Conservation (phyloP, 2,797 vertebrate species). For the Mormyrops boulengeri region DNA sequence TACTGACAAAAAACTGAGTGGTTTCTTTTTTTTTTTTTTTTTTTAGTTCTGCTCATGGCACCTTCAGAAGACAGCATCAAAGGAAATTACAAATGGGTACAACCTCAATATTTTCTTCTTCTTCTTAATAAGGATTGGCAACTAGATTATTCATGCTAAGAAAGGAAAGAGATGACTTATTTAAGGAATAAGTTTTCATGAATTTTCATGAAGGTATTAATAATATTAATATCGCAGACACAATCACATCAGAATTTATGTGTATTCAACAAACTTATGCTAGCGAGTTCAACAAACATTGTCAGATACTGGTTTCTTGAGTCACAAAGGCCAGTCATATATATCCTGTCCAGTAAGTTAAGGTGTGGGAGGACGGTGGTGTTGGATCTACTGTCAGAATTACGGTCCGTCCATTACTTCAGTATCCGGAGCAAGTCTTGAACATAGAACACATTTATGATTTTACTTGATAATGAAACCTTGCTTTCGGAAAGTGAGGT, state of each 20-base stretch:
- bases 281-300: neutral
- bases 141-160: conserved; percentile 3
- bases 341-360: neutral
- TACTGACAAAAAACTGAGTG: neutral
- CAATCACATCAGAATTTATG: conserved; percentile 5
- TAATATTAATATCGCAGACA: neutral
- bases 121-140: conserved; percentile 7
- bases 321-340: neutral
- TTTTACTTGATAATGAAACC: neutral
- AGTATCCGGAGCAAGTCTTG: neutral
- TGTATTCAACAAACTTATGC: neutral
- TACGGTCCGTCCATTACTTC: neutral
- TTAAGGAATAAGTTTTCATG: neutral
- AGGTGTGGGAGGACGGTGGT: neutral
- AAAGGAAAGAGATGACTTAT: neutral
- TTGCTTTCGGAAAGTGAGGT: conserved; percentile 26
- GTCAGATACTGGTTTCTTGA: neutral
- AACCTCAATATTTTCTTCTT: conserved; percentile 5
- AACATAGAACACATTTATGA: neutral
- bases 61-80: neutral
- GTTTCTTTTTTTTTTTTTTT: neutral
- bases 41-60: neutral
- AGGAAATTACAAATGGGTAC: neutral
- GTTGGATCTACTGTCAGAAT: neutral
- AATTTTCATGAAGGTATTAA: conserved; percentile 5